Evolutionary conservation across 2,797 vertebrate genomes (phyloP), one percentile per base, ranked within the genome.

Genomic region (Pseudotriccus pelzelni): DNA sequence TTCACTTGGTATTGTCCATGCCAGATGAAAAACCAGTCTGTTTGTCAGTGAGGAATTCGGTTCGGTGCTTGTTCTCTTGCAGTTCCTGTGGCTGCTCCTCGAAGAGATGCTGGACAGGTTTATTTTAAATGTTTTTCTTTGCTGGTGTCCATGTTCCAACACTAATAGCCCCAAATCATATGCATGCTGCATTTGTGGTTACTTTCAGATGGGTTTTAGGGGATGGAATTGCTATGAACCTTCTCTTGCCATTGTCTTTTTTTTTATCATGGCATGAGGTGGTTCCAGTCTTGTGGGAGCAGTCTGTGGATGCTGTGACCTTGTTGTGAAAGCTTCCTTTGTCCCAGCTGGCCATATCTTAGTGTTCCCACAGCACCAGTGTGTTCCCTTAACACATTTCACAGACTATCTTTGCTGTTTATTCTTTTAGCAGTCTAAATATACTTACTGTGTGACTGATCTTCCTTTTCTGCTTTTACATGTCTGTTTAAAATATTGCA

Each of bases 191-290:
- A 14, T 75, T 43, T 34, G 28, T 28, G 6, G 8, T 27, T 62
- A 24, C 55, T 88, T 88, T 74, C 60, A 69, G 36, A 9, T 17
- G 6, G 12, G 15, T 44, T 78, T 44, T 77, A 28, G 46, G 60
- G 28, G 13, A 15, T 46, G 39, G 7, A 7, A 66, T 53, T 85
- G 24, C 60, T 64, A 5, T 58, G 10, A 49, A 14, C 56, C 30
- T 76, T 46, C 67, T 60, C 41, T 58, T 66, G 4, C 3, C 2
- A 0, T 2, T 59, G 24, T 34, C 28, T 3, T 58, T 37, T 44
- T 58, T 47, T 20, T 22, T 25, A 14, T 23, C 1, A 1, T 9
- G 25, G 10, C 1, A 1, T 6, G 24, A 9, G 16, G 18, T 44
- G 37, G 14, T 86, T 43, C 28, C 52, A 67, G 49, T 36, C 46